Conservation (phyloP, 1,140 invertebrate species). For the Pinna nobilis region DNA sequence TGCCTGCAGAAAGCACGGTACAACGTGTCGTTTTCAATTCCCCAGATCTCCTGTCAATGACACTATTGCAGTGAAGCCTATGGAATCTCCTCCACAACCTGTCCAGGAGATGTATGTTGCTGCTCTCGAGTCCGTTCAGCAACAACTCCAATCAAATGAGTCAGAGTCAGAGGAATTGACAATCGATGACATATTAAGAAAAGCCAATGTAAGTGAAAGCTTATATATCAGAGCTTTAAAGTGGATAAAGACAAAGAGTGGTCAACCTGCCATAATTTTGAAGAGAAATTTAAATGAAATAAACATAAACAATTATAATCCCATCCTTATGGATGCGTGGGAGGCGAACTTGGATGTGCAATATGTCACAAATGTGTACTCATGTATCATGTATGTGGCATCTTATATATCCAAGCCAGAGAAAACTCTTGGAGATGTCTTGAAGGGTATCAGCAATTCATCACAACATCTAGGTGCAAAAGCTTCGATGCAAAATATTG, state of each 20-base stretch:
- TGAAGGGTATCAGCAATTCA: constrained; percentile 4
- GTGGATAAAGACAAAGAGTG: constrained; percentile 10
- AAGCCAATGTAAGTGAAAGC: not conserved
- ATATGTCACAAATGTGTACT: constrained; percentile 33
- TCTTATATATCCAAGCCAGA: constrained; percentile 27
- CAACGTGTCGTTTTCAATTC: constrained; percentile 12
- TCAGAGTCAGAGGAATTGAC: not conserved
- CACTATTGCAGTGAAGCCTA: not conserved
- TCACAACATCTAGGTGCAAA: not conserved
- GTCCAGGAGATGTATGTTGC: not conserved
- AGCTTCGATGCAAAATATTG: constrained; percentile 1
- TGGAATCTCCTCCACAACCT: not conserved
- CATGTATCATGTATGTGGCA: constrained; percentile 33
- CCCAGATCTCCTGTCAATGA: constrained; percentile 1
- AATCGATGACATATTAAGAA: constrained; percentile 2
- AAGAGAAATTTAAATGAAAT: constrained; percentile 15
- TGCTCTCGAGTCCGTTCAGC: not conserved
- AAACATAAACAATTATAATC: constrained; percentile 15
- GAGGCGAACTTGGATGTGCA: constrained; percentile 41
- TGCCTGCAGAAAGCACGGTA: constrained; percentile 13
- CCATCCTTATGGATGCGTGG: constrained; percentile 24
- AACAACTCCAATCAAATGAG: not conserved
- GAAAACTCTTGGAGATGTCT: constrained; percentile 14
- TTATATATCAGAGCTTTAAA: constrained; percentile 17
- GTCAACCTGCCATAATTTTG: constrained; percentile 21